Evolutionary conservation across 2,888 invertebrate genomes (phyloP).

Genomic region (Erebia epiphron): DNA sequence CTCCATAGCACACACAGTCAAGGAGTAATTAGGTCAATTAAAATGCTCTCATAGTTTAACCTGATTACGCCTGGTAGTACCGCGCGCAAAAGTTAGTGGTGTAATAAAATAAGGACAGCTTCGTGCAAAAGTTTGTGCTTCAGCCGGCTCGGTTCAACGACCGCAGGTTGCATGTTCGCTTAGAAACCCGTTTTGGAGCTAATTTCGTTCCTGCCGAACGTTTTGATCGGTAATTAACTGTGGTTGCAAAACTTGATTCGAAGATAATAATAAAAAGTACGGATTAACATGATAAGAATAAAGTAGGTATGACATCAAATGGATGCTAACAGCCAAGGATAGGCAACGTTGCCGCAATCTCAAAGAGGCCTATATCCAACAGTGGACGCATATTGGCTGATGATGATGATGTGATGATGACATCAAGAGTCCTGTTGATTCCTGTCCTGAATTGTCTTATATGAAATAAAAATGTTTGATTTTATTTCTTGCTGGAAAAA

Average conservation of each 20-base stretch:
- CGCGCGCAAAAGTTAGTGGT: constrained; percentile 9
- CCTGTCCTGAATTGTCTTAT: too few relatives aligned
- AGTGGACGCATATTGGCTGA: too few relatives aligned
- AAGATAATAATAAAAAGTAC: not conserved
- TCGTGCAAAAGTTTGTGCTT: constrained; percentile 20
- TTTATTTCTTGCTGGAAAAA: too few relatives aligned
- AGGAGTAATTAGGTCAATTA: not conserved
- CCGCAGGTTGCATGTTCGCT: constrained; percentile 20
- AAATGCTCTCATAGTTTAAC: not conserved
- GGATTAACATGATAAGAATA: not conserved
- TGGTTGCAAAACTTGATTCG: constrained; percentile 16
- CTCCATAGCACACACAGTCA: not conserved
- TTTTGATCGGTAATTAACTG: constrained; percentile 18
- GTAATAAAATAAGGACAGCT: constrained; percentile 15
- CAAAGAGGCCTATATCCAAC: too few relatives aligned
- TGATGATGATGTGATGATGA: too few relatives aligned
- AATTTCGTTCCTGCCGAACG: constrained; percentile 20
- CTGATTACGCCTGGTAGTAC: not conserved
- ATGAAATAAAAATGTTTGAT: too few relatives aligned
- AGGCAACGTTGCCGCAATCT: too few relatives aligned
- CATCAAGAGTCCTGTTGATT: too few relatives aligned
- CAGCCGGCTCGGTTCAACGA: not conserved
- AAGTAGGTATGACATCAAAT: too few relatives aligned
- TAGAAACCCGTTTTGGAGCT: constrained; percentile 24
- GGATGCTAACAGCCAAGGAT: too few relatives aligned